Conservation (phyloP, 2,888 invertebrate genomes). For the Tetropium fuscum region DNA sequence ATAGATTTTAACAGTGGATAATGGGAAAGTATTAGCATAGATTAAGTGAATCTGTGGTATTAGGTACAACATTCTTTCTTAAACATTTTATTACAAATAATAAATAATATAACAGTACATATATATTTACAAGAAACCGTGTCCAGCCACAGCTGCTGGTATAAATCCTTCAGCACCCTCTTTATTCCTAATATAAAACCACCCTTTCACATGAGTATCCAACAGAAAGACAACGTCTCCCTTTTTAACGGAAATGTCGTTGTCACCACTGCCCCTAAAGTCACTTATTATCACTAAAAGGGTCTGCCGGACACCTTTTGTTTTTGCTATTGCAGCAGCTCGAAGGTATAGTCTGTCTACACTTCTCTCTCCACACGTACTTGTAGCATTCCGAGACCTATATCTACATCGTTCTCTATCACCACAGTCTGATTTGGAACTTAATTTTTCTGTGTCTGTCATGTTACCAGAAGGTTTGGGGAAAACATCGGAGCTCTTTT, state of each 20-base stretch:
- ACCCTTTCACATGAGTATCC: conserved; percentile 71
- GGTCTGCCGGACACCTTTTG: conserved; percentile 70
- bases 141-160: conserved; percentile 81
- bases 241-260: conserved; percentile 74
- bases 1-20: too few relatives aligned
- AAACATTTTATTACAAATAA: conserved; percentile 36
- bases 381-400: conserved; percentile 57
- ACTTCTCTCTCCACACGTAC: conserved; percentile 75
- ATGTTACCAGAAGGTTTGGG: conserved; percentile 85
- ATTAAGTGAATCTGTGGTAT: too few relatives aligned
- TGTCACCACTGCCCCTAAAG: conserved; percentile 72
- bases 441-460: conserved; percentile 81
- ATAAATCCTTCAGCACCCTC: conserved; percentile 82
- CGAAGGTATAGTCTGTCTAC: conserved; percentile 78
- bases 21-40: too few relatives aligned
- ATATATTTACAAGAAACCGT: conserved; percentile 76
- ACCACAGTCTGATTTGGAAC: conserved; percentile 77
- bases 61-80: not conserved
- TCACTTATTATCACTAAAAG: conserved; percentile 78
- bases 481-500: conserved; percentile 84
- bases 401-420: conserved; percentile 59
- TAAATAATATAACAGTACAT: conserved; percentile 36
- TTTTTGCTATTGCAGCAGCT: conserved; percentile 70
- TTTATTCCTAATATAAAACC: conserved; percentile 81
- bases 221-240: conserved; percentile 83